Conservation (phyloP, 2,113 vertebrate genomes). For the Platysternon megacephalum region DNA sequence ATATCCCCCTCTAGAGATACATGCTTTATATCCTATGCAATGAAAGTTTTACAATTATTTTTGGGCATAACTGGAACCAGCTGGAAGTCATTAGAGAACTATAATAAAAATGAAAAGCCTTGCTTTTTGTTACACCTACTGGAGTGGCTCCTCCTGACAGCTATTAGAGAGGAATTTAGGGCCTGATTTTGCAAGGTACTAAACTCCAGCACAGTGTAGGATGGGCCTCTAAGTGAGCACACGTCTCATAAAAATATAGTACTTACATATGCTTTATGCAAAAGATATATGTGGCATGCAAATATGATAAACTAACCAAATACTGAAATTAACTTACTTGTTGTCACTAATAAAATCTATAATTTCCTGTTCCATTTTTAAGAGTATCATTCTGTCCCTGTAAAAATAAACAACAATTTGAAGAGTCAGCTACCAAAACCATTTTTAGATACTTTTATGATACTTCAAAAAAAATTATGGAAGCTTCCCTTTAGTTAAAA, state of each 20-base stretch:
- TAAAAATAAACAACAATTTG: slow-evolving; percentile 60
- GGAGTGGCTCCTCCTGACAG: slow-evolving; percentile 10
- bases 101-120: slow-evolving; percentile 45
- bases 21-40: background rate
- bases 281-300: background rate
- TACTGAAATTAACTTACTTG: slow-evolving; percentile 79
- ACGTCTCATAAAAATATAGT: rapidly evolving
- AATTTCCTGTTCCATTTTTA: slow-evolving; percentile 98
- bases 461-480: background rate
- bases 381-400: slow-evolving; percentile 95
- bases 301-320: background rate
- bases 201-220: background rate
- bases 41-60: slow-evolving; percentile 40
- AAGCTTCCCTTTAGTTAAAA: background rate
- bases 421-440: background rate
- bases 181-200: rapidly evolving
- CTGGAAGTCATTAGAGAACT: slow-evolving; percentile 54
- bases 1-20: slow-evolving; percentile 36
- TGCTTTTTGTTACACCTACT: slow-evolving; percentile 19
- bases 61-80: slow-evolving; percentile 26
- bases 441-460: background rate
- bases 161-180: slow-evolving; percentile 30
- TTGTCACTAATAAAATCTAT: slow-evolving; percentile 94
- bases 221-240: rapidly evolving
- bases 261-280: background rate